Conservation (phyloP, 2,113 vertebrate species). For the Nothobranchius kuhntae region DNA sequence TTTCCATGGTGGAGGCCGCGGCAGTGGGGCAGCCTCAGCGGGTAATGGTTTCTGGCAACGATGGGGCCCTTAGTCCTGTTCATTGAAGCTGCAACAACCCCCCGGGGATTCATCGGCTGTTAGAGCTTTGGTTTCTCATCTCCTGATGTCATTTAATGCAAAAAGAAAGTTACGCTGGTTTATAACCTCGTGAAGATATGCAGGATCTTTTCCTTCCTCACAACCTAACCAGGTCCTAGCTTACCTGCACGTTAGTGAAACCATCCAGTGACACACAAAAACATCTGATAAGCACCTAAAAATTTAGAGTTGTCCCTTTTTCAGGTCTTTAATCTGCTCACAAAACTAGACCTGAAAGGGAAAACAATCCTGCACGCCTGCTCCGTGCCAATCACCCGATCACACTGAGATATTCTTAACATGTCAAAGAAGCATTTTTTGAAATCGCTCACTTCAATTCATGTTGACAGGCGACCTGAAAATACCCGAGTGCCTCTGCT, state of each 20-base stretch:
- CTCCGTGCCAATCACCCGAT: too few species aligned
- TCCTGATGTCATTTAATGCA: constrained; percentile 47
- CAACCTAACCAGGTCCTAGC: constrained; percentile 36
- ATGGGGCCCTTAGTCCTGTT: constrained; percentile 72
- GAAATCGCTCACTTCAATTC: too few species aligned
- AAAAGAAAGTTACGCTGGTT: constrained; percentile 43
- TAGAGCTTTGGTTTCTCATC: constrained; percentile 48
- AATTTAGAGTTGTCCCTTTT: constrained; percentile 9
- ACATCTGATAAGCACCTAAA: too few species aligned
- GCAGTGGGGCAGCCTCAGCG: constrained; percentile 39
- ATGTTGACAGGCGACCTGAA: too few species aligned
- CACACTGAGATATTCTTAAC: too few species aligned
- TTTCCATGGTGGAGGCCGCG: constrained; percentile 44
- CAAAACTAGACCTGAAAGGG: background rate
- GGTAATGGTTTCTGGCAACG: constrained; percentile 71
- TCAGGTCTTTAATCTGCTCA: background rate
- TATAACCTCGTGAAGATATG: constrained; percentile 32
- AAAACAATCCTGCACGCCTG: background rate
- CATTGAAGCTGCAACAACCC: constrained; percentile 73
- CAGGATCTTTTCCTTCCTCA: background rate
- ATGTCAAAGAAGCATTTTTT: too few species aligned
- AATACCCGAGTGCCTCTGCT: too few species aligned
- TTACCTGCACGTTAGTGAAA: constrained; percentile 35
- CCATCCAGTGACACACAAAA: constrained; percentile 2
- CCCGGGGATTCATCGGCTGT: constrained; percentile 61